Evolutionary conservation across 2,113 vertebrate species (phyloP), one percentile per base, ranked within the genome.

Genomic region (Ciconia boyciana): DNA sequence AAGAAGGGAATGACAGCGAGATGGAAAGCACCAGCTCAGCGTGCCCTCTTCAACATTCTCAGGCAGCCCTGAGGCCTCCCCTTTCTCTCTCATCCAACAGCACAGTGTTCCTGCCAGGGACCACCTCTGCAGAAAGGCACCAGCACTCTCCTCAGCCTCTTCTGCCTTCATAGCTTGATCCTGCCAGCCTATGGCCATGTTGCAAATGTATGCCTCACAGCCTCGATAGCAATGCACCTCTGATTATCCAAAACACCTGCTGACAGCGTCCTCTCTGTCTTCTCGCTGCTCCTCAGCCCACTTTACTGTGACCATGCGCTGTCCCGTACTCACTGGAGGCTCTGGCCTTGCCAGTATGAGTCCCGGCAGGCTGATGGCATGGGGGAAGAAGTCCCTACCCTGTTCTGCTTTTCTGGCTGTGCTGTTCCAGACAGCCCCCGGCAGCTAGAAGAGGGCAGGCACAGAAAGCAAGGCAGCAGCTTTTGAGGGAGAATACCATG

Each of bases 221-320:
- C 26, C 39, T 72, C 0, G 0, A 6, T 2, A 58, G 29, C 1
- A 2, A 52, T 6, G 39, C 16, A 21, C 7, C 55, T 87, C 78
- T 64, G 39, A 65, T 26, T 66, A 32, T 9, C 68, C 68, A 49
- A 60, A 58, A 44, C 46, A 75, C n/a, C 39, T 29, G 10, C 65
- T 58, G 60, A 65, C 54, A 12, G 31, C 1, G 0, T 43, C 15
- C 26, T n/a, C 34, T 49, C 46, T 24, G 32, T 26, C 64, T 80
- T 74, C 39, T 87, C 3, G 3, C 28, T 48, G 55, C 75, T 74
- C 18, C 46, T 65, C 72, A 52, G 28, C 39, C 18, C n/a, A 31
- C 8, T 36, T 71, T 49, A 39, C 26, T 16, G 6, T 55, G 24
- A 65, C 39, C 16, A 10, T 18, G 22, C 0, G 4, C 36, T 88